Evolutionary conservation across 2,113 vertebrate genomes (phyloP).

Genomic region (Bagarius yarrelli): DNA sequence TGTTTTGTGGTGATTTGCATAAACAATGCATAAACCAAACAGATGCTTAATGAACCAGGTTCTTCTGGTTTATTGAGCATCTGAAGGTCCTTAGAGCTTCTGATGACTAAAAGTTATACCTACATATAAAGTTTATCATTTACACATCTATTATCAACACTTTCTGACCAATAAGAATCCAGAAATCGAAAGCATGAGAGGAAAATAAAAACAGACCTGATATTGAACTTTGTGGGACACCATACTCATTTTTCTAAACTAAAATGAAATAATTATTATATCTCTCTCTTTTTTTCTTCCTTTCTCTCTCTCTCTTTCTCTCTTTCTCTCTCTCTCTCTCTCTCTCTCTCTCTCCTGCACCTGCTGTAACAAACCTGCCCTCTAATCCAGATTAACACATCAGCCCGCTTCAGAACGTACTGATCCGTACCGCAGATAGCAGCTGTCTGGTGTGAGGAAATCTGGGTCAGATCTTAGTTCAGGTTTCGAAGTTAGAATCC

Average conservation of each 20-base stretch:
- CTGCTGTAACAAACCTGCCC: constrained; percentile 60
- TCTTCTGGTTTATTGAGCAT: too few relatives aligned
- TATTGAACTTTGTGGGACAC: background rate
- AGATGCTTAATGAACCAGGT: too few relatives aligned
- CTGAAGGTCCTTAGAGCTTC: too few relatives aligned
- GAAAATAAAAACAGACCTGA: too few relatives aligned
- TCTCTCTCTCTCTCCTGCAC: constrained; percentile 35
- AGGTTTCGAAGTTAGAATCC: background rate
- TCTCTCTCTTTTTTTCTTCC: background rate
- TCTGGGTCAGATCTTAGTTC: constrained; percentile 41
- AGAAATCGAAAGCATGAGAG: too few relatives aligned
- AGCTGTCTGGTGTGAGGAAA: constrained; percentile 29
- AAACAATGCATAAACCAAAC: too few relatives aligned
- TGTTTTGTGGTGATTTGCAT: background rate
- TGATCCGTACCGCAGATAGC: constrained; percentile 27
- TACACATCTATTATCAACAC: too few relatives aligned
- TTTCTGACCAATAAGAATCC: too few relatives aligned
- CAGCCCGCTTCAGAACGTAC: background rate
- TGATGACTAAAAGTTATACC: too few relatives aligned
- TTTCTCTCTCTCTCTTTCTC: background rate
- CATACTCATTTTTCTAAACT: background rate
- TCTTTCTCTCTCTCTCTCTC: background rate
- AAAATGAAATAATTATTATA: constrained; percentile 29
- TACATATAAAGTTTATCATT: too few relatives aligned
- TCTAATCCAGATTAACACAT: constrained; percentile 72